A percentile compares a stretch with the other conserved stretches of the same genome.
Evolutionary conservation across 2,797 vertebrate species (phyloP).

Genomic region (Valencia hispanica): DNA sequence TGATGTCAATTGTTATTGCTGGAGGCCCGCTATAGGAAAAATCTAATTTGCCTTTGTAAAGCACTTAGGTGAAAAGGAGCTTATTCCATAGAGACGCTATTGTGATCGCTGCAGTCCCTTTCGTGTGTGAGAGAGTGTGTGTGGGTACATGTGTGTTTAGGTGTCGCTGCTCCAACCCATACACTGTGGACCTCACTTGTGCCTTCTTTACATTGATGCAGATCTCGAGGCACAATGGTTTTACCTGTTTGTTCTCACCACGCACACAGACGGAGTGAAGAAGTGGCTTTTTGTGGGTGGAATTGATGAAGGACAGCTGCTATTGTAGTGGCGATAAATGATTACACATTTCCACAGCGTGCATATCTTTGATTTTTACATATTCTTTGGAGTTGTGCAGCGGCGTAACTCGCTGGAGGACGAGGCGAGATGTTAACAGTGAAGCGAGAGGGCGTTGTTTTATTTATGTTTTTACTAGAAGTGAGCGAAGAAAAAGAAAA

Average conservation of each 20-base stretch:
- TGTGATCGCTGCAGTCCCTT: slow-evolving; percentile 44
- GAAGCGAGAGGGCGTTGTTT: slow-evolving; percentile 9
- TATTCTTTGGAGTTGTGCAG: slow-evolving; percentile 29
- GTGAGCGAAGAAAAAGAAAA: slow-evolving; percentile 1
- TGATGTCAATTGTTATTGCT: slow-evolving; percentile 79
- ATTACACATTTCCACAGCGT: slow-evolving; percentile 35
- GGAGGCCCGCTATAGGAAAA: slow-evolving; percentile 73
- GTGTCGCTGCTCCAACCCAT: slow-evolving; percentile 38
- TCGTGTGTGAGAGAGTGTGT: slow-evolving; percentile 13
- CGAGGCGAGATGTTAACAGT: slow-evolving; percentile 3
- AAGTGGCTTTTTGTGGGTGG: slow-evolving; percentile 32
- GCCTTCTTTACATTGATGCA: slow-evolving; percentile 51
- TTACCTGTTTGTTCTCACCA: slow-evolving; percentile 43
- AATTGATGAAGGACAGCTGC: slow-evolving; percentile 52
- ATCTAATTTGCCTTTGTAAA: slow-evolving; percentile 69
- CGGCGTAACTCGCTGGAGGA: slow-evolving; percentile 15
- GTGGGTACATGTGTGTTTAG: slow-evolving; percentile 21
- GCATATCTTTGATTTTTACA: slow-evolving; percentile 37
- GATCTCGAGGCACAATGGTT: slow-evolving; percentile 57
- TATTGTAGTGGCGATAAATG: slow-evolving; percentile 40
- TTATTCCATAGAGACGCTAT: slow-evolving; percentile 75
- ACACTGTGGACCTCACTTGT: slow-evolving; percentile 46
- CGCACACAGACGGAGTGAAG: slow-evolving; percentile 43
- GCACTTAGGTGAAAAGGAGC: slow-evolving; percentile 65
- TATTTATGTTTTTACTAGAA: neutral